Base-by-base conservation (phyloP, 2,888 invertebrate genomes). In the Lasioglossum villosulum region DNA sequence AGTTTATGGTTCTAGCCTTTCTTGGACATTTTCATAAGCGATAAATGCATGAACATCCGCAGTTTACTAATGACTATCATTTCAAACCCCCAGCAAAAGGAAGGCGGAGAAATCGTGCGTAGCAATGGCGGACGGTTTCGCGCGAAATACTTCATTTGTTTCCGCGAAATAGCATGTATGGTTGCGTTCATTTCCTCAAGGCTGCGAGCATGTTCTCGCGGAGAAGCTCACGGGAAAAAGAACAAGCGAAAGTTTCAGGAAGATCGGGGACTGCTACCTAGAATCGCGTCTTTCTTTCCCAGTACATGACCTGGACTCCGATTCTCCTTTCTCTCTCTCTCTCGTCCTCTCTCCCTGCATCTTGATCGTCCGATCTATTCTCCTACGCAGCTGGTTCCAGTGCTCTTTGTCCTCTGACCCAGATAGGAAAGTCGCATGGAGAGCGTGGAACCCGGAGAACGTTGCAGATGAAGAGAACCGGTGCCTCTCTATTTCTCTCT, bases 371-470 rank as follows among this genome's bases (percentile, higher is more conserved):
- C 48, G 75, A 88, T 85, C 85, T 78, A 80, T 75, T 87, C 84
- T 88, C 79, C 84, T 86, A 89, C 83, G 83, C 88, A 74, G 70
- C 87, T 88, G 86, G 87, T 84, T 80, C 84, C 88, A 77, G 72
- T 78, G 88, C 86, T 91, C 91, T 91, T 91, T 92, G 92, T 91
- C 92, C 90, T 85, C 92, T 89, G 90, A 89, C 92, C 90, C 78
- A 91, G 85, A 92, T 92, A 90, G 87, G 90, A 80, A 89, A 88
- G 75, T 72, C 83, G 72, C 79, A 79, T 71, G 82, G 82, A 88
- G 78, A 76, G 70, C 70, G 75, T 52, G 45, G 45, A 68, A 68
- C 68, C 68, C 68, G 37, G 68, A 37, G 68, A 68, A 68, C 37
- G 37, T 68, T 68, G 12, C 16, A 39, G 68, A 68, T 10, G 68